These are phyloP conservation scores for Rhopalosiphum maidis DNA, from an alignment of 1,140 invertebrate species.

Conservation along the genomic window DNA sequence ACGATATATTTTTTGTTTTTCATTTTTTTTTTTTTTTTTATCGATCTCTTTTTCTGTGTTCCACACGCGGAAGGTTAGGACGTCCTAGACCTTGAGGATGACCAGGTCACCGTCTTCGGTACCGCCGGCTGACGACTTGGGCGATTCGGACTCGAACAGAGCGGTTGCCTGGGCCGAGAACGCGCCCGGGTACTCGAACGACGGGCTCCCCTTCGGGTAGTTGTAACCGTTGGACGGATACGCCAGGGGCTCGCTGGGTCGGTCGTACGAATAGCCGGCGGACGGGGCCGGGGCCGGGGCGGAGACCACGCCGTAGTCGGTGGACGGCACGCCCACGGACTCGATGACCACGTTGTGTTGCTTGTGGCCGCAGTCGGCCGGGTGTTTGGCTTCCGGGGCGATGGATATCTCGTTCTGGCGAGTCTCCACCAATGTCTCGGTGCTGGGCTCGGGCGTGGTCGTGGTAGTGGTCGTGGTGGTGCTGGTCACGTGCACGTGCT, in stretches of 20 bases:
- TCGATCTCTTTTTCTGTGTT: neutral
- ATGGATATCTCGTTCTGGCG: slow-evolving; percentile 35
- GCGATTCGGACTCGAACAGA: neutral
- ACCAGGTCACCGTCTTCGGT: slow-evolving; percentile 39
- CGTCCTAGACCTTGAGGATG: slow-evolving; percentile 37
- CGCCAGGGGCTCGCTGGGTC: neutral
- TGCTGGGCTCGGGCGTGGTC: neutral
- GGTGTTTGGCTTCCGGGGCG: neutral
- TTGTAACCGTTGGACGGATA: slow-evolving; percentile 15
- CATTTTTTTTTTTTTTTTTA: neutral
- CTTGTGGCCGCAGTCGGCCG: slow-evolving; percentile 29
- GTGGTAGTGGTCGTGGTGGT: neutral
- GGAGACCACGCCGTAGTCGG: slow-evolving; percentile 5
- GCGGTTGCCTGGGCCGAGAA: neutral
- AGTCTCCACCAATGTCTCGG: neutral
- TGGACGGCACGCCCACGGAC: slow-evolving; percentile 24
- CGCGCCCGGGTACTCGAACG: slow-evolving; percentile 13
- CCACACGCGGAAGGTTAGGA: neutral
- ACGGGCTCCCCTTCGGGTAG: slow-evolving; percentile 33
- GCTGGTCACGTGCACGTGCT: neutral
- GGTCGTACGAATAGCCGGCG: slow-evolving; percentile 47
- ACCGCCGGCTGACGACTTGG: neutral
- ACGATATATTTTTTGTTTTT: neutral
- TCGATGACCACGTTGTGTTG: slow-evolving; percentile 5
- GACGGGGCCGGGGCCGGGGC: neutral